phyloP scores from a whole-genome alignment of 2,113 vertebrate genomes.

The Eudyptes chrysolophus region DNA sequence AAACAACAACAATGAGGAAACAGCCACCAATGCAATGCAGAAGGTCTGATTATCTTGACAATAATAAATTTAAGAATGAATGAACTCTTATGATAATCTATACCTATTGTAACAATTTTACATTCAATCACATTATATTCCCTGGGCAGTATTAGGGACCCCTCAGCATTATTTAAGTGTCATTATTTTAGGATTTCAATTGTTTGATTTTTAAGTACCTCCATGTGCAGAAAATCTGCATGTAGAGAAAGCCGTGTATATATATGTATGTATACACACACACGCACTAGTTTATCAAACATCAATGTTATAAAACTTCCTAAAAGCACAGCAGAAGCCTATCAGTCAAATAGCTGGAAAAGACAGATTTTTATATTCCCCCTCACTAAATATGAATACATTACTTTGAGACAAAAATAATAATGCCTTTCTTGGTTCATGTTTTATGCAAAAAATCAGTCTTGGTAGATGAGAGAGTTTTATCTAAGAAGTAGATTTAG shows the following conservation, averaged over 20 bases:
- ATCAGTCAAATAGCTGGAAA: conserved; percentile 42
- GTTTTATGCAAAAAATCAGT: conserved; percentile 40
- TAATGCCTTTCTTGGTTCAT: conserved; percentile 11
- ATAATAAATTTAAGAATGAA: neutral
- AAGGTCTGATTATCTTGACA: neutral
- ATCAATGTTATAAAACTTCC: conserved; percentile 14
- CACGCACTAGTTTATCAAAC: neutral
- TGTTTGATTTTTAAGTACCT: neutral
- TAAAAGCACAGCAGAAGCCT: conserved; percentile 47
- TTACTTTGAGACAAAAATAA: conserved; percentile 45
- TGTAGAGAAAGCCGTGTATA: neutral
- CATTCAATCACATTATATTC: neutral
- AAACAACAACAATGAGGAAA: neutral
- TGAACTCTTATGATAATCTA: neutral
- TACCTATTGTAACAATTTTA: neutral
- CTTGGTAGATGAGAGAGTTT: neutral
- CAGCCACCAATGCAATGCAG: neutral
- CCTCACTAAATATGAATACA: conserved; percentile 5
- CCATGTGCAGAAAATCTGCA: neutral
- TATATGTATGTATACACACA: neutral
- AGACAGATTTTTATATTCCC: conserved; percentile 15
- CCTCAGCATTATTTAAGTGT: neutral
- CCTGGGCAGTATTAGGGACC: neutral
- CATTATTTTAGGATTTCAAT: neutral
- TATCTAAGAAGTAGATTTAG: neutral